Evolutionary conservation across 2,888 invertebrate genomes (phyloP), one percentile per base, ranked within the genome.

Genomic region (Synanthedon vespiformis): DNA sequence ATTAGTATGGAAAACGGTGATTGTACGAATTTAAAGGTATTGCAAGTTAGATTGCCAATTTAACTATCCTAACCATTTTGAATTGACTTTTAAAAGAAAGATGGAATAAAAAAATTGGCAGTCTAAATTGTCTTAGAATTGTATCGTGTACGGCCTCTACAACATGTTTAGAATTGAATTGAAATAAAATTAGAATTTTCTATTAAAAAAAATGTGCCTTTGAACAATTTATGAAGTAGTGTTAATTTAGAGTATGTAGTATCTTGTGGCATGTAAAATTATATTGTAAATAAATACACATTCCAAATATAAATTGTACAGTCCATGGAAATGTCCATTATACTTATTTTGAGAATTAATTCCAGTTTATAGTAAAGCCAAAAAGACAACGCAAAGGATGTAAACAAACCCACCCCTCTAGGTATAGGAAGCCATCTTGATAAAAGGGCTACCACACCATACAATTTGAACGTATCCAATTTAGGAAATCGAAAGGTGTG

Each of bases 121-220:
- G 34, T 34, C 34, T 34, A 34, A 34, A 10, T 34, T 10, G 34
- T 34, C 34, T 34, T 34, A 10, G 34, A 34, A 34, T 34, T 34
- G 10, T 34, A 34, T 34, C 34, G 34, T 34, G 44, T 14, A 12
- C 44, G 14, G 44, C 44, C 14, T 14, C 44, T 5, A 14, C n/a
- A 44, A 13, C 44, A 16, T 49, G 22, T 48, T 16, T 6, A 48
- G 48, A 52, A 57, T 61, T 61, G 59, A 59, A 56, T 56, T 54
- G 51, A 52, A 55, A 57, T 62, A 57, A 64, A 71, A 66, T 72
- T 80, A 80, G 78, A 71, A 75, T 68, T 71, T 77, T 82, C 70
- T 79, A 69, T 74, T 72, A 71, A 80, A 80, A 71, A 80, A 81
- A 74, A 83, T 82, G 86, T 86, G 86, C 86, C 86, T 86, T 86